A percentile compares a stretch with the other conserved stretches of the same genome.
These are phyloP conservation scores for Ctenopoma multispine DNA, from an alignment of 2,797 vertebrate genomes.

Conservation along the genomic window DNA sequence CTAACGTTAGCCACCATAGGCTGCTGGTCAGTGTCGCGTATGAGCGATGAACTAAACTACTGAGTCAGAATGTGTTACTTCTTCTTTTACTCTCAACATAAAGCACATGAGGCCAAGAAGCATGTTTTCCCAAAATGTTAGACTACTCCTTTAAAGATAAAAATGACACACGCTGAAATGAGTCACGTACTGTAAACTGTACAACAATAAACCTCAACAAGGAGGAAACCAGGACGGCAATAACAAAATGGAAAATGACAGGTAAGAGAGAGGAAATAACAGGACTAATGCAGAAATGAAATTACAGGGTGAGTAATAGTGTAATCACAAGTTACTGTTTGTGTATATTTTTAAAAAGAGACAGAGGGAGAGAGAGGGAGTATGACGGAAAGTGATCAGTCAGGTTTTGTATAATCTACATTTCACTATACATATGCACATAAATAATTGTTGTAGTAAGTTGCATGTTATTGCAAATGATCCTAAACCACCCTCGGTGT, in stretches of 20 bases:
- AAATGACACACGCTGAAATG: not conserved
- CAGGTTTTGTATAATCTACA: slow-evolving; percentile 43
- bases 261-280: slow-evolving; percentile 31
- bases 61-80: no score
- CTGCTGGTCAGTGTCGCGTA: no score
- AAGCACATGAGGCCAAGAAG: not conserved
- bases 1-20: no score
- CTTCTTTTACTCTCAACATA: no score
- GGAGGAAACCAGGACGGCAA: slow-evolving; percentile 14
- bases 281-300: slow-evolving; percentile 48
- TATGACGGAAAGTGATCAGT: slow-evolving; percentile 28
- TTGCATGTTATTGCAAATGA: not conserved
- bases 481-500: slow-evolving; percentile 2
- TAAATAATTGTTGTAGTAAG: slow-evolving; percentile 4
- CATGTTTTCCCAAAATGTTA: not conserved
- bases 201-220: slow-evolving; percentile 11
- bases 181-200: not conserved
- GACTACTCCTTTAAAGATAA: not conserved
- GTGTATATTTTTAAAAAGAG: slow-evolving; percentile 13
- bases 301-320: slow-evolving; percentile 41
- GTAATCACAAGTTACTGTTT: slow-evolving; percentile 33
- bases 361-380: slow-evolving; percentile 1
- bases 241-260: slow-evolving; percentile 31
- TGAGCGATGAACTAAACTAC: no score
- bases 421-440: slow-evolving; percentile 26